Conservation (phyloP, 2,888 invertebrate genomes). For the Ophion ellenae region DNA sequence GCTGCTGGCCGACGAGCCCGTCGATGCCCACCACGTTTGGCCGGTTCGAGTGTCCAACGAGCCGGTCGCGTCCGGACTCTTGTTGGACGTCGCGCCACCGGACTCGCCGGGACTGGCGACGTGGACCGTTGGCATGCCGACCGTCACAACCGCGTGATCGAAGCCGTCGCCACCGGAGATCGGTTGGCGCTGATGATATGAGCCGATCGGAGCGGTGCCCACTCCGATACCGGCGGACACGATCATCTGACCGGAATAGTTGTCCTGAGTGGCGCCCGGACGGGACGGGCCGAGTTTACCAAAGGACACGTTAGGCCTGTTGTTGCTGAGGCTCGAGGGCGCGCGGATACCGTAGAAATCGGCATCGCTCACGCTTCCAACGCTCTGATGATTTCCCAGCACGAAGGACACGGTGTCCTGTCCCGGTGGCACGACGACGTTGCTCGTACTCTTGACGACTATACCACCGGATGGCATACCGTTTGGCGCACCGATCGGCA, state of each 20-base stretch:
- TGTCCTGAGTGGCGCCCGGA: slow-evolving; percentile 28
- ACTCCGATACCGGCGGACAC: slow-evolving; percentile 63
- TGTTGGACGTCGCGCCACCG: not conserved
- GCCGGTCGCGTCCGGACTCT: slow-evolving; percentile 39
- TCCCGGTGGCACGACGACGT: slow-evolving; percentile 87
- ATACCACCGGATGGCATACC: slow-evolving; percentile 46
- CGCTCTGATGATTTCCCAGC: slow-evolving; percentile 87
- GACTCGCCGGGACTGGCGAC: slow-evolving; percentile 41
- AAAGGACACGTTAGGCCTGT: slow-evolving; percentile 69
- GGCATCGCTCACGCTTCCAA: slow-evolving; percentile 49
- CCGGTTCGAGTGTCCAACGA: slow-evolving; percentile 29
- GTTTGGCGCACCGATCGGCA: slow-evolving; percentile 1
- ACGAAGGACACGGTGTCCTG: slow-evolving; percentile 88
- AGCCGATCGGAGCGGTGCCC: slow-evolving; percentile 19
- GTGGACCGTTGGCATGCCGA: slow-evolving; percentile 59
- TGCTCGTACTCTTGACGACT: slow-evolving; percentile 86
- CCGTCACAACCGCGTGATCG: slow-evolving; percentile 55
- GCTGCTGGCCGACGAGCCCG: slow-evolving; percentile 19
- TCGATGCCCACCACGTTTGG: slow-evolving; percentile 55
- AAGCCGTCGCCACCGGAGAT: slow-evolving; percentile 7
- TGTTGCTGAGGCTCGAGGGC: slow-evolving; percentile 48
- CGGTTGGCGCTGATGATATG: slow-evolving; percentile 39
- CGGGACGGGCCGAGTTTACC: slow-evolving; percentile 60
- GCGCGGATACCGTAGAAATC: slow-evolving; percentile 55
- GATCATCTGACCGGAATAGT: slow-evolving; percentile 60